Base-by-base conservation (phyloP, 2,113 vertebrate species). In the Petroica traversi region DNA sequence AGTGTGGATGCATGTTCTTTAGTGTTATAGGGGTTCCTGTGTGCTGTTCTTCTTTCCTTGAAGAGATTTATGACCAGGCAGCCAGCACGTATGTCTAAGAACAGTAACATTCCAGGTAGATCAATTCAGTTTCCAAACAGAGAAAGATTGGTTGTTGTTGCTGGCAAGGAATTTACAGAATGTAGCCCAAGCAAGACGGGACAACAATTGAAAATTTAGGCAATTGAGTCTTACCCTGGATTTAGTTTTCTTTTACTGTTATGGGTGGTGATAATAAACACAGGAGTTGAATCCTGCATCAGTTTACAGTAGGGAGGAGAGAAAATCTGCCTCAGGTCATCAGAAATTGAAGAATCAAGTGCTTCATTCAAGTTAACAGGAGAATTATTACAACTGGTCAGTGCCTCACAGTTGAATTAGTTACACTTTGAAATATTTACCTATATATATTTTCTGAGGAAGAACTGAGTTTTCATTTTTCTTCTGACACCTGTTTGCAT, bases 401-500 rank as follows among this genome's bases (percentile, higher is more conserved):
- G 29, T 58, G 16, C 19, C 66, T 52, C 22, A 23, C 25, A 51
- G 26, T 81, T 80, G 36, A 62, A 62, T 62, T 28, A 58, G 13
- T 78, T 81, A 31, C 13, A 33, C 24, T 63, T 34, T 22, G 20
- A 58, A 74, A 38, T 87, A 40, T 20, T 94, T 89, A 34, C 9
- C 4, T 66, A 15, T 59, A 2, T 81, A 19, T 77, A 6, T 62
- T 69, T 29, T 49, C 20, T 58, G 64, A 81, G 46, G 46, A 92
- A 67, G 62, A 61, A 10, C 15, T 12, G 36, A 52, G 41, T 80
- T 91, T 58, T 72, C 22, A 5, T 69, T 89, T 19, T 36, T 69
- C 12, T 89, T 85, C 54, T 85, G 79, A 62, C 75, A 76, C 86
- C 75, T 94, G 55, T 92, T 93, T 89, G 76, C 38, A 49, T 86